A percentile compares a stretch with the other conserved stretches of the same genome.
These are phyloP conservation scores for Aphis craccivora DNA, from an alignment of 1,140 invertebrate species.

Conservation along the genomic window DNA sequence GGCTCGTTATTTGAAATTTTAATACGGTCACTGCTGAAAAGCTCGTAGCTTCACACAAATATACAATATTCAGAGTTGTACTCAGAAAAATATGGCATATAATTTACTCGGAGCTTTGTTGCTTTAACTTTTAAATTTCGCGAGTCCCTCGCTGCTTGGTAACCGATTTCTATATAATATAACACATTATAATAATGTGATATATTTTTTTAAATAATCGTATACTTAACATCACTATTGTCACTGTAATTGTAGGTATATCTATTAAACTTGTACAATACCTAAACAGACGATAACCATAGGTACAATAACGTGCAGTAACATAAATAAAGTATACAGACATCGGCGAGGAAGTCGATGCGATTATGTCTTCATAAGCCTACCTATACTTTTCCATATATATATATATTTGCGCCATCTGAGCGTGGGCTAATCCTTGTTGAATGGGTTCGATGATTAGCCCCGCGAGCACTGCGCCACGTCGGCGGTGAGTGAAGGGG, in stretches of 20 bases:
- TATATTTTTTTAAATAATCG: neutral
- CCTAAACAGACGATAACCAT: neutral
- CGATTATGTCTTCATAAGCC: neutral
- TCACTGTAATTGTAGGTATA: neutral
- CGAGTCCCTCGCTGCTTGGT: no score
- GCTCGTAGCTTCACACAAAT: no score
- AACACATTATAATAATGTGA: neutral
- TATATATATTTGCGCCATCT: conserved; percentile 18
- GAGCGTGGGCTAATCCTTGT: conserved; percentile 35
- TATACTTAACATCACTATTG: no score
- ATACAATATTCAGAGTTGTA: neutral
- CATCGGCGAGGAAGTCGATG: neutral
- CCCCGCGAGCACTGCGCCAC: conserved; percentile 5
- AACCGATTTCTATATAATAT: no score
- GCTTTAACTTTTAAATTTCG: neutral
- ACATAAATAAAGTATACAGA: neutral
- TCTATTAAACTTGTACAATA: neutral
- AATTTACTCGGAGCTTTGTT: neutral
- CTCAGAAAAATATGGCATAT: neutral
- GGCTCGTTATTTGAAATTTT: no score
- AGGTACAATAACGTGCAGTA: neutral
- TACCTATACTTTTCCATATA: neutral
- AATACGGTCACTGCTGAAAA: neutral
- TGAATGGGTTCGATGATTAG: conserved; percentile 54
- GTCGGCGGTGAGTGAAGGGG: neutral